Evolutionary conservation across 2,888 invertebrate species (phyloP).

Genomic region (Brenthis hecate): DNA sequence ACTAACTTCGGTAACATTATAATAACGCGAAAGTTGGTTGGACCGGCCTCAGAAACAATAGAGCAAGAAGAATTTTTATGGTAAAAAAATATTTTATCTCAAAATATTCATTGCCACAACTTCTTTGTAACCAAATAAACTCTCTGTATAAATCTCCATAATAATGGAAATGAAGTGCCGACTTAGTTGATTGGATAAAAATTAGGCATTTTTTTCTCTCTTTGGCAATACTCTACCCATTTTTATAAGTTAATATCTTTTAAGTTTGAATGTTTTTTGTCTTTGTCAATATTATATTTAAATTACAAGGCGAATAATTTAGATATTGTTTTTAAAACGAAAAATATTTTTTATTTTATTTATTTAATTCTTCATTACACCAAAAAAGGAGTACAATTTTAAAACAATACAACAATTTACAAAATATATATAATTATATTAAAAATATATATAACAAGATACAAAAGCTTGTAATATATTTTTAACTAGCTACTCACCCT

Average conservation of each 20-base stretch:
- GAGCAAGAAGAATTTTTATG: conserved; percentile 18
- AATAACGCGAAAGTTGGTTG: conserved; percentile 32
- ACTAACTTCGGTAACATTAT: conserved; percentile 32
- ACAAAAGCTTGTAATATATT: no score
- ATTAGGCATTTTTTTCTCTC: conserved; percentile 29
- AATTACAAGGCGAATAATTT: no score
- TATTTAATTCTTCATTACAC: no score
- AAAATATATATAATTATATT: no score
- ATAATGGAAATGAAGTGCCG: conserved; percentile 28
- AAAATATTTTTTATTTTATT: no score
- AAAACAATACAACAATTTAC: no score
- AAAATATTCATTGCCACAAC: conserved; percentile 37
- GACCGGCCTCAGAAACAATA: conserved; percentile 36
- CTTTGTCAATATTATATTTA: no score
- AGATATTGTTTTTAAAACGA: no score
- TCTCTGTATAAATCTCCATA: conserved; percentile 38
- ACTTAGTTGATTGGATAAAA: conserved; percentile 36
- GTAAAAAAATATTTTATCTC: conserved; percentile 33
- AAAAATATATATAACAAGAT: no score
- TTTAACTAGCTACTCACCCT: no score
- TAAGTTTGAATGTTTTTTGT: no score
- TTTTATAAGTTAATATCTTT: neutral
- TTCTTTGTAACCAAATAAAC: conserved; percentile 40
- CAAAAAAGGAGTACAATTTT: no score
- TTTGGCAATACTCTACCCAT: conserved; percentile 2